These are phyloP conservation scores for Sardina pilchardus DNA, from an alignment of 2,113 vertebrate genomes.

Conservation along the genomic window DNA sequence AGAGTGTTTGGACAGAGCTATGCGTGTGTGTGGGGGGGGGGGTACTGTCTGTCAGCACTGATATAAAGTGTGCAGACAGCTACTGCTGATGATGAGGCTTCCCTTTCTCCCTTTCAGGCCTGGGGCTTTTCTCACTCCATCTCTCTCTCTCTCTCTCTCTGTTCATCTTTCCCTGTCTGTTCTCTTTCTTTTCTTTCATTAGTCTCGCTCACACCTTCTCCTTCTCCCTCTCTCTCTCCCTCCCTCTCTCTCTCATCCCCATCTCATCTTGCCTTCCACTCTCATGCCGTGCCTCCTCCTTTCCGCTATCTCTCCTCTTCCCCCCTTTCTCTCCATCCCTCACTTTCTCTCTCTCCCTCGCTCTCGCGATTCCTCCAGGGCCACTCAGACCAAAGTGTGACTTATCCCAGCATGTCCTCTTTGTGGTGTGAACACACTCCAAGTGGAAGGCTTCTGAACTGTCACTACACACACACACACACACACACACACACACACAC, in stretches of 20 bases:
- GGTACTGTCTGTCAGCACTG: neutral
- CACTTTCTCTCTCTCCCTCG: constrained; percentile 29
- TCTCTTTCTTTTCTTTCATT: neutral
- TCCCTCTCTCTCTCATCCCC: neutral
- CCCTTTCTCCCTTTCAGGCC: neutral
- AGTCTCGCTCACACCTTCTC: neutral
- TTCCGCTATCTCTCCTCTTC: neutral
- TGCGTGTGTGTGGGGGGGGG: neutral
- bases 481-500: neutral
- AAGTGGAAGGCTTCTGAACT: neutral
- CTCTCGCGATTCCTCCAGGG: constrained; percentile 38
- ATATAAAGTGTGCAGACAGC: too few species aligned
- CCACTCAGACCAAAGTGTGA: constrained; percentile 18
- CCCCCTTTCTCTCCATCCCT: neutral
- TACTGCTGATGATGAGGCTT: neutral
- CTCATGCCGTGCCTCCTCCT: neutral
- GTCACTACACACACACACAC: neutral
- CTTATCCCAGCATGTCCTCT: constrained; percentile 39
- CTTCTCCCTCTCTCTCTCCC: neutral
- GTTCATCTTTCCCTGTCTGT: neutral
- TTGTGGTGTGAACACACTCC: neutral
- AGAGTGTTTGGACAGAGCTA: too few species aligned
- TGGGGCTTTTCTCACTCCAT: neutral
- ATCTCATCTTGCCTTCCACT: neutral
- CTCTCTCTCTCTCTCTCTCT: neutral